Evolutionary conservation across 92 coral and sea anemone genomes (phyloP), one percentile per base, ranked within the genome.

Genomic region (Porites rus): DNA sequence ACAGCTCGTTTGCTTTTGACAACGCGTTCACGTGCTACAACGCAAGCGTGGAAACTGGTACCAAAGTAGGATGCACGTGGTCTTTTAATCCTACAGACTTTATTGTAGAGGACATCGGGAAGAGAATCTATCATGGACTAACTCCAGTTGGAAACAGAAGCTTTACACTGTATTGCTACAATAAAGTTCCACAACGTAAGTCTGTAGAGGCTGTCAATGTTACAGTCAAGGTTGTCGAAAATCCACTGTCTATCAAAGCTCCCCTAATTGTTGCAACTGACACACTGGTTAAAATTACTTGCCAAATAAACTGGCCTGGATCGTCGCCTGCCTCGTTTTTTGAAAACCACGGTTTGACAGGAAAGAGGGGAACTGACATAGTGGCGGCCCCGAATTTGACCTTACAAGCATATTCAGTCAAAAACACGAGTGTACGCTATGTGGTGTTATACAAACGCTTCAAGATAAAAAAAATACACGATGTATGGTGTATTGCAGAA

Each of bases 1-100:
- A 88, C 82, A 87, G 90, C 20, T 66, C 94, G 59, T 92, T 92
- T 54, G 85, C 97, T 31, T 97, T 90, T 81, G 80, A 86, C 22
- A 76, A 69, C 7, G 96, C 96, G 2, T 1, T 31, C 61, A 90
- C 94, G 10, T 85, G 89, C 65, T 88, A 69, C 24, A 88, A 65
- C 66, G 50, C 93, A 0, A 82, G 90, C 50, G 53, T 72, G 43
- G 38, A 56, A 0, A 77, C 70, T 2, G 96, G 98, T 0, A 88
- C 93, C 31, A 66, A 65, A 0, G 64, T 93, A 11, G 60, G 21
- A 16, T 92, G 91, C 69, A 25, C 51, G 65, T 95, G 98, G 98
- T 43, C 17, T 28, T 90, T 93, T 28, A 28, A 2, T 51, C 82
- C 67, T 6, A 38, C 72, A 1, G 43, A 51, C 7, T 10, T 9